phyloP scores from a whole-genome alignment of 2,888 invertebrate species.

The Brenthis daphne region DNA sequence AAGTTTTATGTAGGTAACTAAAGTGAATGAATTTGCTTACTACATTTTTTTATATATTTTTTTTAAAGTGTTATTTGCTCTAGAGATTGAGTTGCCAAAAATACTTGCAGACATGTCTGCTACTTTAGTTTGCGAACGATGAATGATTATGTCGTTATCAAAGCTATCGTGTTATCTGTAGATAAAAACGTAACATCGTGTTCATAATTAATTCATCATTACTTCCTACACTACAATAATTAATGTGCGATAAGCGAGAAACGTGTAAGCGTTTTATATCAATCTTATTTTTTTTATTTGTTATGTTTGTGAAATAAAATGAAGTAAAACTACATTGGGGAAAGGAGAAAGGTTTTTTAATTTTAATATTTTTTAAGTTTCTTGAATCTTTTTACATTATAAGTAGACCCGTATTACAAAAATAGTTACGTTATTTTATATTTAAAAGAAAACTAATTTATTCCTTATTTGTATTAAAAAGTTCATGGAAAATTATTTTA shows the following conservation, averaged over 20 bases:
- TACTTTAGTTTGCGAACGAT: slow-evolving; percentile 19
- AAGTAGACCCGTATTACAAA: no score
- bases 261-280: neutral
- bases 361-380: no score
- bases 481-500: neutral
- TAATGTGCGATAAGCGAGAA: slow-evolving; percentile 31
- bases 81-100: slow-evolving; percentile 5
- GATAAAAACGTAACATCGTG: slow-evolving; percentile 21
- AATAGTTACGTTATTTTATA: no score
- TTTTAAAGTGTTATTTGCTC: neutral
- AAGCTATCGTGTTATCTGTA: slow-evolving; percentile 20
- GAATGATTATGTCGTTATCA: slow-evolving; percentile 38
- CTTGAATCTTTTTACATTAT: no score
- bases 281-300: neutral
- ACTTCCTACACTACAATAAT: slow-evolving; percentile 45
- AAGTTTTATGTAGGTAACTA: neutral
- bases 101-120: slow-evolving; percentile 30
- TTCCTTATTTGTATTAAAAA: neutral
- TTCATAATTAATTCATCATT: slow-evolving; percentile 47
- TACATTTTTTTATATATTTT: neutral
- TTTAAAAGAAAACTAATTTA: neutral
- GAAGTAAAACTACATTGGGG: no score
- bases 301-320: no score
- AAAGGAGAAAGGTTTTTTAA: no score
- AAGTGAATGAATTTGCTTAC: neutral